Conservation (phyloP, 2,888 invertebrate species). For the Macrosiphum euphorbiae region DNA sequence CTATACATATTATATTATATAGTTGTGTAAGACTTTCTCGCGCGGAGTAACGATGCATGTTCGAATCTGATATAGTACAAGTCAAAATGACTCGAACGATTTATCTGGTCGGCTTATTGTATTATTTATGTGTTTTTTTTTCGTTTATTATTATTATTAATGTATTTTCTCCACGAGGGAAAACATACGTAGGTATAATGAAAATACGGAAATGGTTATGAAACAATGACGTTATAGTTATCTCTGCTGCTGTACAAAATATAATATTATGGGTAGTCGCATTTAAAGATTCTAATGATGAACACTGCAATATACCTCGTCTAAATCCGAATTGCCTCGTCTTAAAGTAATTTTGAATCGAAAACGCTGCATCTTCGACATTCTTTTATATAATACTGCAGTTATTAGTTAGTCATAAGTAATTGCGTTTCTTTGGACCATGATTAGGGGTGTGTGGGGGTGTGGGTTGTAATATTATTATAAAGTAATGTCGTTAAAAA, state of each 20-base stretch:
- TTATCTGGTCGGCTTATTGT: conserved; percentile 19
- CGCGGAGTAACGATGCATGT: conserved; percentile 50
- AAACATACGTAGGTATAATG: not conserved
- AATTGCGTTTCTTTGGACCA: not conserved
- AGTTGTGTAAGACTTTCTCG: conserved; percentile 47
- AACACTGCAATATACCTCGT: too few relatives aligned
- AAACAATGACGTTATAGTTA: not conserved
- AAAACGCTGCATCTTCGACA: not conserved
- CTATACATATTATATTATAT: not conserved
- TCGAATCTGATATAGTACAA: conserved; percentile 54
- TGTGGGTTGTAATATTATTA: not conserved
- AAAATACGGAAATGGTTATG: conserved; percentile 18
- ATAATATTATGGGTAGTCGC: not conserved
- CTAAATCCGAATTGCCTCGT: not conserved
- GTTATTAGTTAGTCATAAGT: not conserved
- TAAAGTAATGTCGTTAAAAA: not conserved
- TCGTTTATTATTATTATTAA: conserved; percentile 19
- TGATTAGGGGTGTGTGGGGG: not conserved
- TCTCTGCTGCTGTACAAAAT: not conserved
- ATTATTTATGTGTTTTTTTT: conserved; percentile 6
- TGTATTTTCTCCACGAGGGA: conserved; percentile 9
- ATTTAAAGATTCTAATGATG: not conserved
- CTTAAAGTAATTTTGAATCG: not conserved
- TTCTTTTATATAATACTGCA: not conserved
- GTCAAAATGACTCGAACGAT: conserved; percentile 43